Percentiles rank a stretch among this genome's conserved stretches.
Evolutionary conservation across 2,113 vertebrate species (phyloP).

Genomic region (Trematomus loennbergii): DNA sequence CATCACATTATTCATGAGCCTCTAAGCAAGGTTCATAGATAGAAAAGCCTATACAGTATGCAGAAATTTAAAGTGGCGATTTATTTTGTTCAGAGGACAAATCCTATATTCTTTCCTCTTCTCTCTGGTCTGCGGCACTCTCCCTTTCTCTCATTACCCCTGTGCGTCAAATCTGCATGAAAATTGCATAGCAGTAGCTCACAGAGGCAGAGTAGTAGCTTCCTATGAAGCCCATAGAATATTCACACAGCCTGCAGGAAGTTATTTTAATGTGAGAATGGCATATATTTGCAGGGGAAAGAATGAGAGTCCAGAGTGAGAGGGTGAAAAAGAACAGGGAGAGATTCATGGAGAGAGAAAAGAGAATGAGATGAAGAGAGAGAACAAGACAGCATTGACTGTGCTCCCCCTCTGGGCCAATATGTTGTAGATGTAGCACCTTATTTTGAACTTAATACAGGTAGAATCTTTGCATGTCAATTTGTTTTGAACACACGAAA

Average conservation of each 20-base stretch:
- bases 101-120: slow-evolving; percentile 36
- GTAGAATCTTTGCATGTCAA: not conserved
- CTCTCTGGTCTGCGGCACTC: slow-evolving; percentile 12
- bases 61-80: slow-evolving; percentile 61
- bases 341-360: not conserved
- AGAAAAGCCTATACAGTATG: slow-evolving; percentile 51
- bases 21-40: slow-evolving; percentile 50
- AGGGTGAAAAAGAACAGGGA: slow-evolving; percentile 4
- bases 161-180: slow-evolving; percentile 66
- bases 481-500: not conserved
- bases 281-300: slow-evolving; percentile 30
- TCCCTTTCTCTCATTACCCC: slow-evolving; percentile 53
- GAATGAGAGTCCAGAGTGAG: not conserved
- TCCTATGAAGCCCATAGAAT: slow-evolving; percentile 38
- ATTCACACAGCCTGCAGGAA: slow-evolving; percentile 48
- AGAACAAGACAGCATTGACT: not conserved
- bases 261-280: slow-evolving; percentile 50
- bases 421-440: not conserved
- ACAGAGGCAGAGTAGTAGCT: slow-evolving; percentile 45
- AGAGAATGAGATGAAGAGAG: not conserved
- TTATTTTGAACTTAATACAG: not conserved
- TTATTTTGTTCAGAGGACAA: slow-evolving; percentile 73
- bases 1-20: slow-evolving; percentile 74
- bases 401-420: not conserved
- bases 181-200: slow-evolving; percentile 68